Conservation (phyloP, 2,797 vertebrate species). For the Aythya fuligula region DNA sequence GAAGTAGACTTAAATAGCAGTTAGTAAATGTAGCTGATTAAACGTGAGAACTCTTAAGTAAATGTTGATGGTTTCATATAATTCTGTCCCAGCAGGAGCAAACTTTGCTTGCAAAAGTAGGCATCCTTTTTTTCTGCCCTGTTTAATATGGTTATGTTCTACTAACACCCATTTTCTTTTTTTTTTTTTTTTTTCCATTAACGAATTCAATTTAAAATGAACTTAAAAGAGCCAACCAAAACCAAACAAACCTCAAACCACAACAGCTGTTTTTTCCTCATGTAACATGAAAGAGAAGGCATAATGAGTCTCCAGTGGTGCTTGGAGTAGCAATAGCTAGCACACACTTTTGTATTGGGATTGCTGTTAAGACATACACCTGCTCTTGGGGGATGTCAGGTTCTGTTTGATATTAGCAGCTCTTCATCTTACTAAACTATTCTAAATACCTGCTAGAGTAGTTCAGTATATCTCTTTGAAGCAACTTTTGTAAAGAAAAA, state of each 20-base stretch:
- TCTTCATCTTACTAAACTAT: not conserved
- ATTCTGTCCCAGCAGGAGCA: not conserved
- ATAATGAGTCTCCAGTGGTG: not conserved
- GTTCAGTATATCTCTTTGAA: not conserved
- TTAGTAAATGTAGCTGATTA: not conserved
- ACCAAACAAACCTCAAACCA: too few relatives aligned
- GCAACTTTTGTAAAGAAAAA: not conserved
- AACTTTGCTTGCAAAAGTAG: not conserved
- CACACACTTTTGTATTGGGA: not conserved
- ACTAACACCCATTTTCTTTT: not conserved
- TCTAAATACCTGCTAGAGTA: not conserved
- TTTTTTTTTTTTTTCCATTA: not conserved
- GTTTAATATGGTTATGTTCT: not conserved
- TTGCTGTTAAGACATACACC: not conserved
- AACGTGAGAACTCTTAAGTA: not conserved
- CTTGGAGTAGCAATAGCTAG: not conserved
- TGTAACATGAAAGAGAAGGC: not conserved
- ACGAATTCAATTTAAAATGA: not conserved
- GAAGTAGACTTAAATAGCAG: not conserved
- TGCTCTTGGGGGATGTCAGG: not conserved
- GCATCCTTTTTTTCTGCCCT: accelerated
- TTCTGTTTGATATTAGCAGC: not conserved
- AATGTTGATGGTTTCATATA: not conserved
- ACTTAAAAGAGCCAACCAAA: not conserved
- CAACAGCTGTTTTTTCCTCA: too few relatives aligned